phyloP scores from a whole-genome alignment of 1,140 invertebrate species.

The Macrosteles quadrilineatus region DNA sequence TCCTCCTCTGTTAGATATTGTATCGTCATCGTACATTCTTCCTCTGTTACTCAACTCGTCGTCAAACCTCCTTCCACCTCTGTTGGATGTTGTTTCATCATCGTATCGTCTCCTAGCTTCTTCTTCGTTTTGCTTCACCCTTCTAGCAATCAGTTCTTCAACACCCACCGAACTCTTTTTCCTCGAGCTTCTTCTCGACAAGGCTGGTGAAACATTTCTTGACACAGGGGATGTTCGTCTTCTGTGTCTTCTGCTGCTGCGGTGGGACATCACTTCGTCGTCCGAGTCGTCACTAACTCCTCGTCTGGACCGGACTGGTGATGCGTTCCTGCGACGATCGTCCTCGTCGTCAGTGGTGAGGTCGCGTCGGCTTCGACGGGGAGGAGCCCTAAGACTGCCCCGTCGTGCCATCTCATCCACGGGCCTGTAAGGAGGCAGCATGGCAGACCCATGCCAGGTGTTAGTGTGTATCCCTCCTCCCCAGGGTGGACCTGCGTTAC shows the following conservation, averaged over 20 bases:
- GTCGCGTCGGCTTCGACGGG: conserved; percentile 24
- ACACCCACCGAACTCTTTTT: conserved; percentile 22
- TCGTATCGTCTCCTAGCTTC: too few species aligned
- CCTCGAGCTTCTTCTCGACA: conserved; percentile 26
- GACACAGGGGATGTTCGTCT: conserved; percentile 23
- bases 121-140: conserved; percentile 29
- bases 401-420: conserved; percentile 29
- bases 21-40: conserved; percentile 26
- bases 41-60: too few species aligned
- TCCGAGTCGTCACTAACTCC: conserved; percentile 47
- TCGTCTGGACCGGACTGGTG: conserved; percentile 42
- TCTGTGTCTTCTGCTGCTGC: conserved; percentile 20
- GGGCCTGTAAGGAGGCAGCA: conserved; percentile 26
- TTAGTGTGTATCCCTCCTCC: conserved; percentile 33
- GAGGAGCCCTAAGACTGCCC: conserved; percentile 21
- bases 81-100: too few species aligned
- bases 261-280: conserved; percentile 38
- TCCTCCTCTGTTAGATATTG: conserved; percentile 32
- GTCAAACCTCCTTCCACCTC: too few species aligned
- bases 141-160: conserved; percentile 28
- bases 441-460: conserved; percentile 46
- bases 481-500: conserved; percentile 49
- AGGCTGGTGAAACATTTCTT: conserved; percentile 29
- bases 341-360: conserved; percentile 28
- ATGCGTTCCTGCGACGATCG: conserved; percentile 5